These are phyloP conservation scores for Naja naja DNA, from an alignment of 2,113 vertebrate species.

Conservation along the genomic window DNA sequence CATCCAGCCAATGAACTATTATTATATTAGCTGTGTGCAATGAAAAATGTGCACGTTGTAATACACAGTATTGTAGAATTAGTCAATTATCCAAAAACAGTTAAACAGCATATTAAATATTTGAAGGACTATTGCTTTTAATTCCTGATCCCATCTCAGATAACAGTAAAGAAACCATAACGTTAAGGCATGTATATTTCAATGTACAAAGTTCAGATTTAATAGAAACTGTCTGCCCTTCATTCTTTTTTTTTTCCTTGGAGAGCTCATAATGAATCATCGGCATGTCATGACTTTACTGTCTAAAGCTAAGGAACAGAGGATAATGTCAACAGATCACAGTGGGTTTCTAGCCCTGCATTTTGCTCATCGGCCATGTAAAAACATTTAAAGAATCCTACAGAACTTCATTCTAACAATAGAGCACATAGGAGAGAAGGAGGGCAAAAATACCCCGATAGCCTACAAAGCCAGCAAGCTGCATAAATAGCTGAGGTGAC, in stretches of 20 bases:
- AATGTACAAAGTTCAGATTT: slow-evolving; percentile 19
- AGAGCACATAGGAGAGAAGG: neutral
- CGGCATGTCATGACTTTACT: slow-evolving; percentile 89
- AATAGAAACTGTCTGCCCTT: slow-evolving; percentile 45
- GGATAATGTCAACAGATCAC: slow-evolving; percentile 65
- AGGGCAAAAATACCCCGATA: neutral
- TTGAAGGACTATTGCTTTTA: slow-evolving; percentile 27
- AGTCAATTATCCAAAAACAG: slow-evolving; percentile 11
- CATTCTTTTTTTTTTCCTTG: slow-evolving; percentile 17
- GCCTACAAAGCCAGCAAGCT: slow-evolving; percentile 35
- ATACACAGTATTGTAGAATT: slow-evolving; percentile 9
- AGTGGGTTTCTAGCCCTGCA: slow-evolving; percentile 40
- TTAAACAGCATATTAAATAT: neutral
- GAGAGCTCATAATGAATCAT: too few species aligned
- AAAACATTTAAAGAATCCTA: slow-evolving; percentile 52
- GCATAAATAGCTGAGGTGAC: slow-evolving; percentile 35
- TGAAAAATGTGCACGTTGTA: neutral
- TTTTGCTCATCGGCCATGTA: slow-evolving; percentile 50
- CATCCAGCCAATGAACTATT: neutral
- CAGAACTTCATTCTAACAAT: slow-evolving; percentile 42
- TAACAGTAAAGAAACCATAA: slow-evolving; percentile 18
- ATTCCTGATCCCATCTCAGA: slow-evolving; percentile 34
- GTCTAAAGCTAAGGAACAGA: slow-evolving; percentile 84
- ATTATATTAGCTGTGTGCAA: slow-evolving; percentile 4
- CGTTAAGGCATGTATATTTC: slow-evolving; percentile 21